phyloP scores from a whole-genome alignment of 2,888 invertebrate species.

The Drosophila colorata region DNA sequence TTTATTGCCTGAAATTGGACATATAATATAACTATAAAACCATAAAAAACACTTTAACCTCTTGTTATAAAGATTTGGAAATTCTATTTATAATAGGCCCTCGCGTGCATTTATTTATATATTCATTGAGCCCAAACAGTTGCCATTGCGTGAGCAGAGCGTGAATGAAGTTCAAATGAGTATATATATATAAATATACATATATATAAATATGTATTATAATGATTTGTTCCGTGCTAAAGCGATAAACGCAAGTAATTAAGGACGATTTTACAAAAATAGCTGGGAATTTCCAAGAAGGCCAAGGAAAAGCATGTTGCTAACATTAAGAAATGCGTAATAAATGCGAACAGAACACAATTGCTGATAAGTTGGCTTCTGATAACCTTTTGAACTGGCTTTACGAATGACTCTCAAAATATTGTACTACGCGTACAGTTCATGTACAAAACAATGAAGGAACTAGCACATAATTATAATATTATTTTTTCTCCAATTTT shows the following conservation, averaged over 20 bases:
- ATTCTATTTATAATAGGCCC: slow-evolving; percentile 42
- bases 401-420: slow-evolving; percentile 3
- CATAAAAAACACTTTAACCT: not conserved
- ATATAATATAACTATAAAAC: not conserved
- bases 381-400: slow-evolving; percentile 28
- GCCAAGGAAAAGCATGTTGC: not conserved
- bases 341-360: not conserved
- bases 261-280: slow-evolving; percentile 40
- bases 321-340: not conserved
- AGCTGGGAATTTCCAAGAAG: slow-evolving; percentile 63
- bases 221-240: slow-evolving; percentile 15
- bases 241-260: slow-evolving; percentile 20
- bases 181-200: not conserved
- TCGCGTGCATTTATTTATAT: slow-evolving; percentile 53
- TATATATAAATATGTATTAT: slow-evolving; percentile 1
- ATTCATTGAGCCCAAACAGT: slow-evolving; percentile 3
- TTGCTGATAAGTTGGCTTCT: slow-evolving; percentile 21
- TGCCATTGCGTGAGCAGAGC: slow-evolving; percentile 35
- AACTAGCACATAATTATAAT: not conserved
- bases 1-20: slow-evolving; percentile 1
- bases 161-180: slow-evolving; percentile 16
- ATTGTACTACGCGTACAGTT: not conserved
- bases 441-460: not conserved
- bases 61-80: not conserved
- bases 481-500: slow-evolving; percentile 2